These are phyloP conservation scores for Hypanus sabinus DNA, from an alignment of 2,113 vertebrate species.

Conservation along the genomic window DNA sequence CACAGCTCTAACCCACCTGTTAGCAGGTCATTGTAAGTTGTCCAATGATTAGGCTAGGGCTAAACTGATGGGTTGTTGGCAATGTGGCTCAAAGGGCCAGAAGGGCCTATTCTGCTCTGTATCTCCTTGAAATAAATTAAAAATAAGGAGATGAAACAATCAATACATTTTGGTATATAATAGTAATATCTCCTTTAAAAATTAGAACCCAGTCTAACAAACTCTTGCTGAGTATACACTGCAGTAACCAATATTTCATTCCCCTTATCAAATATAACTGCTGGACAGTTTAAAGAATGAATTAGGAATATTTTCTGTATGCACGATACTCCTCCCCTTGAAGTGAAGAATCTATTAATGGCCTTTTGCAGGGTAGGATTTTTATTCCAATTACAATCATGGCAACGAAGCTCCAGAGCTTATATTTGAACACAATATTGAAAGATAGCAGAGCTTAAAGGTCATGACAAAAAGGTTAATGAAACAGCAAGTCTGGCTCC, in stretches of 20 bases:
- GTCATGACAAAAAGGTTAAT: conserved; percentile 32
- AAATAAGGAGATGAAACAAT: neutral
- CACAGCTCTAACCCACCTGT: too few species aligned
- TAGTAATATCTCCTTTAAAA: neutral
- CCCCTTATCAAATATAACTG: neutral
- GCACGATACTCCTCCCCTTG: neutral
- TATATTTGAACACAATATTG: conserved; percentile 27
- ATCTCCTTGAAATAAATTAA: too few species aligned
- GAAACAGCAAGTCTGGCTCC: conserved; percentile 27
- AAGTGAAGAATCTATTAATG: neutral
- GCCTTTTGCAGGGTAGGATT: conserved; percentile 10
- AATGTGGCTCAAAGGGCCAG: too few species aligned
- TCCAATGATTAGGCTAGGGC: too few species aligned
- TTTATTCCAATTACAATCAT: conserved; percentile 21
- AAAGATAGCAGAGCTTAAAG: conserved; percentile 15
- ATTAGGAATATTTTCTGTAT: neutral
- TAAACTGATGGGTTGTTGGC: too few species aligned
- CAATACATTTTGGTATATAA: neutral
- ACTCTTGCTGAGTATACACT: neutral
- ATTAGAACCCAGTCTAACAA: neutral
- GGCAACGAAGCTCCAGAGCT: neutral
- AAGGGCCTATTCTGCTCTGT: too few species aligned
- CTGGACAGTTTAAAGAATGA: neutral
- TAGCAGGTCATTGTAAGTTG: too few species aligned
- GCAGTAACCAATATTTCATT: neutral